Evolutionary conservation across 2,888 invertebrate species (phyloP).

Genomic region (Cosmopolites sordidus): DNA sequence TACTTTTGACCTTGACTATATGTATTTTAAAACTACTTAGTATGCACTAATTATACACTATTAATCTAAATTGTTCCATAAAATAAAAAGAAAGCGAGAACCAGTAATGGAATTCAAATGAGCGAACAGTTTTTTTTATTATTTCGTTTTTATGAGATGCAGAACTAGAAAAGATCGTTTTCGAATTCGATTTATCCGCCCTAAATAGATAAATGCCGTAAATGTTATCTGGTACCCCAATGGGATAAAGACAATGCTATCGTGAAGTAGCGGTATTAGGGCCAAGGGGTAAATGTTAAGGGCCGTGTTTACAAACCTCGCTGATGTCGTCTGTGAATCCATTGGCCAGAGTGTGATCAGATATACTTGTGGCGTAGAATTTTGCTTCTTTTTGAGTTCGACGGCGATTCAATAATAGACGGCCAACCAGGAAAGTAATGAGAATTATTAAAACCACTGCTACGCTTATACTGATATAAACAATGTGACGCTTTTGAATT

Average conservation of each 20-base stretch:
- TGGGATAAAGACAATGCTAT: conserved; percentile 5
- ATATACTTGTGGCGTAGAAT: conserved; percentile 64
- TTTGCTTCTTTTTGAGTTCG: conserved; percentile 61
- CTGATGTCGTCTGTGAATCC: conserved; percentile 85
- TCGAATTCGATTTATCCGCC: neutral
- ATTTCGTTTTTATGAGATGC: too few relatives aligned
- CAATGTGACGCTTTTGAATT: conserved; percentile 74
- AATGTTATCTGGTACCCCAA: conserved; percentile 5
- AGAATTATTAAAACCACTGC: conserved; percentile 68
- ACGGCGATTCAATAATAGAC: conserved; percentile 65
- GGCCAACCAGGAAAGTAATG: conserved; percentile 65
- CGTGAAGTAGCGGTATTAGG: conserved; percentile 2
- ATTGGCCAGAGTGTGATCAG: conserved; percentile 72
- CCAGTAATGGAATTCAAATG: too few relatives aligned
- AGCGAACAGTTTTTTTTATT: too few relatives aligned
- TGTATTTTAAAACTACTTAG: too few relatives aligned
- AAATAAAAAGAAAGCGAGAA: too few relatives aligned
- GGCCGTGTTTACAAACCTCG: conserved; percentile 53
- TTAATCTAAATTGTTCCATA: too few relatives aligned
- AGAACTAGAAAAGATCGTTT: neutral
- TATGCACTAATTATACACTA: too few relatives aligned
- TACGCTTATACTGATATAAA: conserved; percentile 76
- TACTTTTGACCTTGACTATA: too few relatives aligned
- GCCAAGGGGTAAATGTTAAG: conserved; percentile 4
- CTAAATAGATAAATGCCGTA: neutral